Evolutionary conservation across 2,888 invertebrate species (phyloP), one percentile per base, ranked within the genome.

Genomic region (Lasioglossum zephyrum): DNA sequence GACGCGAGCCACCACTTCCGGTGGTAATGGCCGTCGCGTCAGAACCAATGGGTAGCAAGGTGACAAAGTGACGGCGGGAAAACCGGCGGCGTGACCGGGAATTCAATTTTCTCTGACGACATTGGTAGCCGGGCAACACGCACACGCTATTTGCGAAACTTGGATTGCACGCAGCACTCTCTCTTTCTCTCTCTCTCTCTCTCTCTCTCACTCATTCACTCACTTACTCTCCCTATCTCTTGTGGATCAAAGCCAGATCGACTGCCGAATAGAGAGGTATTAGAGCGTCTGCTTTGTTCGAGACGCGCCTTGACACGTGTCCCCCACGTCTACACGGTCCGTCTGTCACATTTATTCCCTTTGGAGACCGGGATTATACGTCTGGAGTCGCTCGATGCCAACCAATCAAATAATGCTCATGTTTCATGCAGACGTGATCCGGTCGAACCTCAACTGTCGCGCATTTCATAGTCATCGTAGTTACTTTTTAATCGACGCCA

Each of bases 201-300:
- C 49, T 22, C 49, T 22, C 6, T 49, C 49, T 6, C 49, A 2
- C 22, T 2, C 53, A 39, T 4, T 22, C 53, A 8, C 9, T 9
- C 22, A 6, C 53, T 22, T 22, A 0, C 22, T 22, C 53, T 1
- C 53, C 0, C 53, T 22, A 9, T 53, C 53, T 8, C 22, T 53
- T 9, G 73, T n/a, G 86, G 81, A 81, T 86, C 86, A 86, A 86
- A 86, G 86, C 77, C 13, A 60, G 72, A 86, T 81, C 81, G 78
- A 78, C 78, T n/a, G n/a, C 11, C 77, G 81, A 85, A 86, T 75
- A 81, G 81, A 78, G 60, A 74, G 63, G 57, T 81, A 81, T 78
- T 81, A 81, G 57, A 63, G 69, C 81, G 81, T 86, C 75, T 85
- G 72, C 79, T 5, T 63, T 47, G 85, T 84, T 84, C 74, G 66